phyloP scores from a whole-genome alignment of 2,797 vertebrate genomes.

The Spondyliosoma cantharus region DNA sequence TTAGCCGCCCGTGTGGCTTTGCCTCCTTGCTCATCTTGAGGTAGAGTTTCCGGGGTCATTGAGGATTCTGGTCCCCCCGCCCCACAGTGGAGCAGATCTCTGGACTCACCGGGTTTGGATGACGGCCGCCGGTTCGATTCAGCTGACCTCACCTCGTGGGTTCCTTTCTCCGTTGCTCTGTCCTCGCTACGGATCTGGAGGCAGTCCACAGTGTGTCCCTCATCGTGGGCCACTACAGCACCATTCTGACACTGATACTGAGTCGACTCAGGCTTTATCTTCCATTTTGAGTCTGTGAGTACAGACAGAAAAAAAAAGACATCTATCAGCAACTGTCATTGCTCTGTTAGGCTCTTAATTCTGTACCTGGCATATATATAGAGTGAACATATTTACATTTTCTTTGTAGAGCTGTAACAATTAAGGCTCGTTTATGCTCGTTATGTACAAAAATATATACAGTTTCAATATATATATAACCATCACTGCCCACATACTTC shows the following conservation, averaged over 20 bases:
- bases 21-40: slow-evolving; percentile 83
- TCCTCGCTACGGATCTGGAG: slow-evolving; percentile 84
- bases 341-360: background rate
- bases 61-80: slow-evolving; percentile 64
- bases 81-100: slow-evolving; percentile 62
- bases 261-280: slow-evolving; percentile 76
- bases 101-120: slow-evolving; percentile 74
- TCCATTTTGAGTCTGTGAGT: slow-evolving; percentile 83
- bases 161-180: slow-evolving; percentile 69
- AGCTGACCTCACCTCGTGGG: slow-evolving; percentile 65
- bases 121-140: slow-evolving; percentile 70
- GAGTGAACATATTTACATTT: background rate
- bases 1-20: slow-evolving; percentile 77
- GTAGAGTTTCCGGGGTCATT: slow-evolving; percentile 74
- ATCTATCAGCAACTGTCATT: too few relatives aligned
- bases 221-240: slow-evolving; percentile 70
- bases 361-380: background rate
- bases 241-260: slow-evolving; percentile 85
- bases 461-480: too few relatives aligned
- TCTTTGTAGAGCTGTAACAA: too few relatives aligned
- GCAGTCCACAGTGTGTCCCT: slow-evolving; percentile 81
- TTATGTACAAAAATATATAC: too few relatives aligned
- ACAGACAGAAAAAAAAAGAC: background rate
- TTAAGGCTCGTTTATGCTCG: too few relatives aligned
- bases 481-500: too few relatives aligned